phyloP scores from a whole-genome alignment of 2,797 vertebrate species.

The Triplophysa yarkandensis region DNA sequence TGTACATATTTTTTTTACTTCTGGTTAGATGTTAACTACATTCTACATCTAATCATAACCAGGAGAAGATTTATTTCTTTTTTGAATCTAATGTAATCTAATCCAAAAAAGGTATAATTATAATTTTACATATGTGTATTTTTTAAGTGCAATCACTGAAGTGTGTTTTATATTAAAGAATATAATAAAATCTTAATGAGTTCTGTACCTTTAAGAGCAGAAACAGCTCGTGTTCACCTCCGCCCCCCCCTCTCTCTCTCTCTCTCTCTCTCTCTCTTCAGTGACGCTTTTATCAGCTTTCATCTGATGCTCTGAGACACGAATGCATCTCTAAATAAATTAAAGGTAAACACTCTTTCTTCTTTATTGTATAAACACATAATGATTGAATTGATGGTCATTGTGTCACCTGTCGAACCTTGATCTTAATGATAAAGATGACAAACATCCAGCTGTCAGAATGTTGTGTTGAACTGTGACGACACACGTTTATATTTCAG shows the following conservation, averaged over 20 bases:
- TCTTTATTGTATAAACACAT: background rate
- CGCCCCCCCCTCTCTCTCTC: conserved; percentile 1
- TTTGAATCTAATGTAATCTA: too few species aligned
- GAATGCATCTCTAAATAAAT: background rate
- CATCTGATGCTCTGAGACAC: background rate
- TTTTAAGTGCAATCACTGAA: too few species aligned
- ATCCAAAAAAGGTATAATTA: too few species aligned
- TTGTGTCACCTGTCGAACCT: conserved; percentile 40
- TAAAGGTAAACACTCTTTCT: background rate
- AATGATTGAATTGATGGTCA: too few species aligned
- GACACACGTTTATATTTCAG: background rate
- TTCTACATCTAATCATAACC: too few species aligned
- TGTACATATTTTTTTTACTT: too few species aligned
- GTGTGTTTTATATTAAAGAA: background rate
- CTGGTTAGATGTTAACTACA: too few species aligned
- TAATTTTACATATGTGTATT: too few species aligned
- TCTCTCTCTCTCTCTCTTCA: background rate
- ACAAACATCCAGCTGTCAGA: background rate
- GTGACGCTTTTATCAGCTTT: conserved; percentile 13
- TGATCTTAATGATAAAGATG: background rate
- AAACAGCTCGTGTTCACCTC: conserved; percentile 26
- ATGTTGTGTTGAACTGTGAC: background rate
- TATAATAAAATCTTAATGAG: background rate
- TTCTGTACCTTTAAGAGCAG: conserved; percentile 39
- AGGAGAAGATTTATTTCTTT: too few species aligned